Conservation (phyloP, 2,113 vertebrate genomes). For the Hippolais icterina region DNA sequence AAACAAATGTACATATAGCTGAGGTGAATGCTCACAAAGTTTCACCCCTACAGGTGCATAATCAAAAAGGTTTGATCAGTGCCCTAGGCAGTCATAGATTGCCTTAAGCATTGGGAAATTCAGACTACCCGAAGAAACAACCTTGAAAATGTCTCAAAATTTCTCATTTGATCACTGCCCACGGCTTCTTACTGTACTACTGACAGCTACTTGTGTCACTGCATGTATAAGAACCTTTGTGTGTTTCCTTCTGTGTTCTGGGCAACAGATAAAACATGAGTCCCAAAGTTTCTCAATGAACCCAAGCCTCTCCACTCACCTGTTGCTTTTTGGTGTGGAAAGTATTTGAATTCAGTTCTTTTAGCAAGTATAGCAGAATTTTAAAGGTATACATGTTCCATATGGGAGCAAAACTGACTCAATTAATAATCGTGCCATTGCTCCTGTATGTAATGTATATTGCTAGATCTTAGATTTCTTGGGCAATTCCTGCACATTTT, state of each 20-base stretch:
- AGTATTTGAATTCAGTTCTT: background rate
- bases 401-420: background rate
- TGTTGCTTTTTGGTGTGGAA: background rate
- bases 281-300: background rate
- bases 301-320: background rate
- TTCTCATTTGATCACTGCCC: background rate
- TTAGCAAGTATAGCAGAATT: background rate
- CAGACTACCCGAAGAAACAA: background rate
- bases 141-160: background rate
- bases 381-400: background rate
- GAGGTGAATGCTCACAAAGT: background rate
- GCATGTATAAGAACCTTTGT: background rate
- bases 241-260: background rate
- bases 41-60: background rate
- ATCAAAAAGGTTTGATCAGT: background rate
- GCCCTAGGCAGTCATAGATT: background rate
- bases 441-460: background rate
- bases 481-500: background rate
- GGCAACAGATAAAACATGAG: fast-evolving
- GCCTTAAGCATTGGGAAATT: background rate
- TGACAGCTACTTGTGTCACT: background rate
- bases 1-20: background rate
- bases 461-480: background rate
- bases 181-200: background rate
- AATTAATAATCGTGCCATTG: background rate